These are phyloP conservation scores for Tetraodon nigroviridis DNA, from an alignment of 2,113 vertebrate species.

Conservation along the genomic window DNA sequence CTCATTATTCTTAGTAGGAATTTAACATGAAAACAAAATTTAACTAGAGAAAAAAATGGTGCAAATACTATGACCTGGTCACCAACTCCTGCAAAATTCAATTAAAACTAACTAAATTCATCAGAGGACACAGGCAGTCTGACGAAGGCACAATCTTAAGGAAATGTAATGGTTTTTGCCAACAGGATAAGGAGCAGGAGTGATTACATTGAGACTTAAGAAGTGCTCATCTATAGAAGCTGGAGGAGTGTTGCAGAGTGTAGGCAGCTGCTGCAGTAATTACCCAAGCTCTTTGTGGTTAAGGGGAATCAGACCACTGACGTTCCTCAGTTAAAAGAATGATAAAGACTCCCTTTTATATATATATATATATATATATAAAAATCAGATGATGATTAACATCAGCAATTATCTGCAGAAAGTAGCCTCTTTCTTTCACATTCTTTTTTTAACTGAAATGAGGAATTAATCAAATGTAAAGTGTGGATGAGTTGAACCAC, in stretches of 20 bases:
- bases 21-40: slow-evolving; percentile 10
- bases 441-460: neutral
- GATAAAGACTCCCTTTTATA: slow-evolving; percentile 34
- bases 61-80: slow-evolving; percentile 18
- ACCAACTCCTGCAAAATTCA: neutral
- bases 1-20: slow-evolving; percentile 15
- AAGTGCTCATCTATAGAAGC: slow-evolving; percentile 25
- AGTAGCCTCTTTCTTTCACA: slow-evolving; percentile 11
- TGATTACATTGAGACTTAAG: slow-evolving; percentile 37
- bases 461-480: slow-evolving; percentile 9
- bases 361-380: no score
- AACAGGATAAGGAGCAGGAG: slow-evolving; percentile 24
- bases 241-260: slow-evolving; percentile 31
- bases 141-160: neutral
- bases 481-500: neutral
- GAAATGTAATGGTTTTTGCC: slow-evolving; percentile 15
- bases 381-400: slow-evolving; percentile 58
- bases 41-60: neutral
- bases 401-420: slow-evolving; percentile 62
- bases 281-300: slow-evolving; percentile 50
- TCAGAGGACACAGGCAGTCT: slow-evolving; percentile 1
- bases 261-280: slow-evolving; percentile 64
- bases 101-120: slow-evolving; percentile 16
- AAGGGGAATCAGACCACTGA: slow-evolving; percentile 55
- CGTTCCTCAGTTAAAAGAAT: slow-evolving; percentile 34